Evolutionary conservation across 2,888 invertebrate genomes (phyloP).

Genomic region (Lasioglossum calceatum): DNA sequence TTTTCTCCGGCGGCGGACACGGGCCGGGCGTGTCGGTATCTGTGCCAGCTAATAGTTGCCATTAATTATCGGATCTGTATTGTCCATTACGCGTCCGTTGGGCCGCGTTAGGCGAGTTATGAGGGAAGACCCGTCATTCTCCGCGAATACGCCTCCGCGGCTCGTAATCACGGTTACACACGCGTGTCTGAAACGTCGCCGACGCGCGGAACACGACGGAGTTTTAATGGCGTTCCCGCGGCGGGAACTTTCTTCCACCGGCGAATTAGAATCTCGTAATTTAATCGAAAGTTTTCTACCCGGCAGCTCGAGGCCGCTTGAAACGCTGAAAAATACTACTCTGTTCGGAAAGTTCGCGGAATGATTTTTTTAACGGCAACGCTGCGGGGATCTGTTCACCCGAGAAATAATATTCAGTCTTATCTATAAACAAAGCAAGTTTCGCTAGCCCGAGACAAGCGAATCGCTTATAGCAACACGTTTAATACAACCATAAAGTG

Average conservation of each 20-base stretch:
- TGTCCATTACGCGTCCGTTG: constrained; percentile 55
- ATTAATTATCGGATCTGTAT: constrained; percentile 71
- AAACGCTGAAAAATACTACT: constrained; percentile 23
- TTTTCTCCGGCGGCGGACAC: constrained; percentile 27
- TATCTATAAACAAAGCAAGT: not conserved
- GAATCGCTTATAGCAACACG: not conserved
- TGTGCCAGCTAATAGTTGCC: constrained; percentile 64
- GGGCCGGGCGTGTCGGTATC: constrained; percentile 44
- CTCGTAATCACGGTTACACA: constrained; percentile 48
- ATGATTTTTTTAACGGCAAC: not conserved
- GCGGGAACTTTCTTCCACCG: constrained; percentile 35
- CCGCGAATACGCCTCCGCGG: constrained; percentile 64
- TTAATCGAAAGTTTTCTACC: constrained; percentile 47
- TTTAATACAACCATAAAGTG: not conserved
- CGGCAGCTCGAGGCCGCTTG: constrained; percentile 7
- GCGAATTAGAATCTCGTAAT: constrained; percentile 57
- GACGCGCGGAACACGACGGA: constrained; percentile 26
- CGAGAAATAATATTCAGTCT: not conserved
- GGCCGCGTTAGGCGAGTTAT: constrained; percentile 49
- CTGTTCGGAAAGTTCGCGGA: not conserved
- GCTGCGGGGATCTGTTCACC: not conserved
- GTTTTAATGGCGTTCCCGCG: constrained; percentile 56
- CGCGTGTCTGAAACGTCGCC: constrained; percentile 48
- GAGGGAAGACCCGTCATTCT: constrained; percentile 65
- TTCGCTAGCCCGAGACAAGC: not conserved